A percentile compares a stretch with the other conserved stretches of the same genome.
These are phyloP conservation scores for Graptemys geographica DNA, from an alignment of 2,797 vertebrate species.

Conservation along the genomic window DNA sequence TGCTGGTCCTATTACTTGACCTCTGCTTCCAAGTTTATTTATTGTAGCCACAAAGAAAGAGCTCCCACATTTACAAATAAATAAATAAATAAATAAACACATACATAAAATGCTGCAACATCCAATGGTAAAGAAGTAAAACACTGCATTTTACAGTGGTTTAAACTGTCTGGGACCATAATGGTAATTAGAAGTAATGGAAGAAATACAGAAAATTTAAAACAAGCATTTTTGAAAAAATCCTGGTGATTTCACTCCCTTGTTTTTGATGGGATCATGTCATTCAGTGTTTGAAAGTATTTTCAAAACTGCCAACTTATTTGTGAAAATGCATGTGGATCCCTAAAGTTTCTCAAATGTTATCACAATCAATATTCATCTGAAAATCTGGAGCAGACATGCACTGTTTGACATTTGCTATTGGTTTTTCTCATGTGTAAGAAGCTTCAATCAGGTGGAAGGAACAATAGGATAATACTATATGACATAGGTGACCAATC, in stretches of 20 bases:
- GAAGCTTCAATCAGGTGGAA: neutral
- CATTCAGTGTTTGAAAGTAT: neutral
- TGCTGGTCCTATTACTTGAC: neutral
- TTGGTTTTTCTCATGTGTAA: neutral
- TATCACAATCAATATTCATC: neutral
- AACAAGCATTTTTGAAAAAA: neutral
- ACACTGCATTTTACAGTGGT: neutral
- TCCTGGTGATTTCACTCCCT: fast-evolving
- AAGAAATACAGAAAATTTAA: neutral
- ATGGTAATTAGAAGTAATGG: neutral
- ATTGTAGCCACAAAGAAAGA: neutral
- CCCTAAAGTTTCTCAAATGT: neutral
- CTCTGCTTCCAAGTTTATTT: neutral
- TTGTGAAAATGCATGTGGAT: neutral
- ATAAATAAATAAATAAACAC: neutral
- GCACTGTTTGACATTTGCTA: neutral
- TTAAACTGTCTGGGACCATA: neutral
- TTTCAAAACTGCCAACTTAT: neutral
- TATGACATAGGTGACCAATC: neutral
- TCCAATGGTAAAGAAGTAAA: neutral
- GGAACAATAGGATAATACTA: neutral
- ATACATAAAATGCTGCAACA: neutral
- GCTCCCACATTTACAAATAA: neutral
- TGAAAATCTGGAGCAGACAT: neutral
- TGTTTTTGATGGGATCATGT: neutral